A percentile compares a stretch with the other conserved stretches of the same genome.
Conservation (phyloP, 2,797 vertebrate species). For the Momotus momota region DNA sequence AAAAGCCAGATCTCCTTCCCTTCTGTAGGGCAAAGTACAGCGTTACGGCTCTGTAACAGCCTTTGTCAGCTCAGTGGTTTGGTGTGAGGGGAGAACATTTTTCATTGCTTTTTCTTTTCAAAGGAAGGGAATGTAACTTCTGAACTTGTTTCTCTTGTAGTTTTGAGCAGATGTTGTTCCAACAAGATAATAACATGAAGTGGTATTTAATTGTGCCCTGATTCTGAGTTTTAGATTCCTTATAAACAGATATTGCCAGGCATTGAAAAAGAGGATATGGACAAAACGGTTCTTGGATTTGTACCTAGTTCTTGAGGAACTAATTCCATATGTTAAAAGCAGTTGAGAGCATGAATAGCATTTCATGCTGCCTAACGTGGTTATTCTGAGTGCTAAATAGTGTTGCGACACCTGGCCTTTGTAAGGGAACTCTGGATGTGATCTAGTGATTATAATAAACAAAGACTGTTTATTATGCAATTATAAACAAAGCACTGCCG, state of each 20-base stretch:
- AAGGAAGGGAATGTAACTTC: background rate
- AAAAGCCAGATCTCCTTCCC: background rate
- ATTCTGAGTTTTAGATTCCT: background rate
- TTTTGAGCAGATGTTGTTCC: background rate
- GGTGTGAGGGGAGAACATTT: accelerated
- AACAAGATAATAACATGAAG: background rate
- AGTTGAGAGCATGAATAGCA: background rate
- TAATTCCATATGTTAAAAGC: background rate
- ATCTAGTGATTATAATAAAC: background rate
- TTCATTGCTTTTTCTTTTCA: background rate
- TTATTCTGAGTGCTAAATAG: background rate
- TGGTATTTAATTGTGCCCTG: background rate
- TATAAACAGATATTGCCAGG: background rate
- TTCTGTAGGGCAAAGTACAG: background rate
- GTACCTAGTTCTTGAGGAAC: background rate
- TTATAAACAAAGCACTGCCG: background rate
- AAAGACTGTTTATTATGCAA: background rate
- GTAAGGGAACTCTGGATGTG: background rate
- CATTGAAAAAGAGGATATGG: background rate
- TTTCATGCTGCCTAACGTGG: background rate
- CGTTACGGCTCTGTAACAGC: background rate
- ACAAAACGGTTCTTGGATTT: background rate
- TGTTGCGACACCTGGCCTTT: background rate
- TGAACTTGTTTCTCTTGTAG: background rate
- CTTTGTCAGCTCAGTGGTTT: background rate